phyloP scores from a whole-genome alignment of 2,888 invertebrate genomes.

The Drosophila peninsularis region DNA sequence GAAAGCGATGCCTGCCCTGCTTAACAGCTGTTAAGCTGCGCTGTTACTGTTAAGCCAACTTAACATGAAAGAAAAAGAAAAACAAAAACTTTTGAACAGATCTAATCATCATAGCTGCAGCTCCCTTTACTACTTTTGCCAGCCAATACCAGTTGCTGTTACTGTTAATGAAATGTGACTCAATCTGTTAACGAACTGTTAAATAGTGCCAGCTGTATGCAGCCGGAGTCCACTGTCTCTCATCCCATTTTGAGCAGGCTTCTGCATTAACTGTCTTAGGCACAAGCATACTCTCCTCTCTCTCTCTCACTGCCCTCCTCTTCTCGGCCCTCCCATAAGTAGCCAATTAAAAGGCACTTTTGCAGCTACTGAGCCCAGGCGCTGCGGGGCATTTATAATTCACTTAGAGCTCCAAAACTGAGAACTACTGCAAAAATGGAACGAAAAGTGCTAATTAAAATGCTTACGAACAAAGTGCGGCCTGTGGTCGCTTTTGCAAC shows the following conservation, averaged over 20 bases:
- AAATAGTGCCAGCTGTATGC: not conserved
- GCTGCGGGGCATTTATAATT: constrained; percentile 12
- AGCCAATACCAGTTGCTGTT: not conserved
- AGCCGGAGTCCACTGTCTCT: not conserved
- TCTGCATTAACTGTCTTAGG: not conserved
- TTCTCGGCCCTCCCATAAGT: not conserved
- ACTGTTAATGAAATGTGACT: not conserved
- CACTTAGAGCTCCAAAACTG: constrained; percentile 7
- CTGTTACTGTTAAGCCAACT: not conserved
- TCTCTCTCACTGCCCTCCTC: not conserved
- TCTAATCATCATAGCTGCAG: not conserved
- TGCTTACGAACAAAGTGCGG: constrained; percentile 33
- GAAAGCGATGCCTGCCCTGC: not conserved
- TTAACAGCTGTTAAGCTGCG: not conserved
- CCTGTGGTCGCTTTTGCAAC: constrained; percentile 16
- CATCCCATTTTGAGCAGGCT: not conserved
- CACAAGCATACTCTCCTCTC: not conserved
- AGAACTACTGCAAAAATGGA: not conserved
- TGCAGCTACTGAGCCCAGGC: constrained; percentile 2
- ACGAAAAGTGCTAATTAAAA: constrained; percentile 45
- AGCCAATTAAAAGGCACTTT: constrained; percentile 16
- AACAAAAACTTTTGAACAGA: not conserved
- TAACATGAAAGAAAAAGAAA: not conserved
- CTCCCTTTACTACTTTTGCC: not conserved
- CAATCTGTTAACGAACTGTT: not conserved